Evolutionary conservation across 2,888 invertebrate genomes (phyloP).

Genomic region (Conistra vaccinii): DNA sequence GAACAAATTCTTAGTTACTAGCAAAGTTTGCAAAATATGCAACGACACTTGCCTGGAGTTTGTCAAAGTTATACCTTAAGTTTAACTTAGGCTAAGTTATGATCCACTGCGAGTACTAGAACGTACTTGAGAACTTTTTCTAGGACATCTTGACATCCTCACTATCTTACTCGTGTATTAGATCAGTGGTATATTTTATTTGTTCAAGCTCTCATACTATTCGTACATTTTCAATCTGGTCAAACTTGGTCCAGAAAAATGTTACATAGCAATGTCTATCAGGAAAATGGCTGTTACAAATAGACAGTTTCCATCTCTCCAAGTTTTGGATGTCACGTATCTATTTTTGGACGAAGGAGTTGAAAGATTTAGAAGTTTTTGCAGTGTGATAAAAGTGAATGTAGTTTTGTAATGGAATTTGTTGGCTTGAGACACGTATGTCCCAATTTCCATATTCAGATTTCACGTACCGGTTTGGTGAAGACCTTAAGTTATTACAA

Average conservation of each 20-base stretch:
- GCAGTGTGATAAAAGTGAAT: conserved; percentile 37
- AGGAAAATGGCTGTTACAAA: conserved; percentile 6
- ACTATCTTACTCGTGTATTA: conserved; percentile 10
- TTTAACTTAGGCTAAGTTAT: conserved; percentile 50
- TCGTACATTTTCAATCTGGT: not conserved
- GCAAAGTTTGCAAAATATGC: conserved; percentile 59
- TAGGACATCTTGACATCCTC: conserved; percentile 16
- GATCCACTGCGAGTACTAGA: conserved; percentile 37
- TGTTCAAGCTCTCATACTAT: not conserved
- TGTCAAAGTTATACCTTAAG: conserved; percentile 49
- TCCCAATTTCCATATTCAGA: no score
- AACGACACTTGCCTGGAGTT: conserved; percentile 57
- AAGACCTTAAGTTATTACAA: no score
- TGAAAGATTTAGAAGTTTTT: conserved; percentile 25
- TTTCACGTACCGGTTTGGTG: no score
- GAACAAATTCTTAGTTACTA: conserved; percentile 47
- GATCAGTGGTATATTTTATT: conserved; percentile 30
- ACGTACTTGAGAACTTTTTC: conserved; percentile 31
- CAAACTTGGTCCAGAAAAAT: not conserved
- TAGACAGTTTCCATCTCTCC: conserved; percentile 1
- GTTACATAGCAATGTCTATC: conserved; percentile 8
- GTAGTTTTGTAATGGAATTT: conserved; percentile 19
- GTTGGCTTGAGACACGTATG: not conserved
- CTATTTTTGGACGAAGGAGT: conserved; percentile 17
- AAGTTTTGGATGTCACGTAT: conserved; percentile 29